Conservation (phyloP, 2,797 vertebrate species). For the Scolopax bukidnonensis region DNA sequence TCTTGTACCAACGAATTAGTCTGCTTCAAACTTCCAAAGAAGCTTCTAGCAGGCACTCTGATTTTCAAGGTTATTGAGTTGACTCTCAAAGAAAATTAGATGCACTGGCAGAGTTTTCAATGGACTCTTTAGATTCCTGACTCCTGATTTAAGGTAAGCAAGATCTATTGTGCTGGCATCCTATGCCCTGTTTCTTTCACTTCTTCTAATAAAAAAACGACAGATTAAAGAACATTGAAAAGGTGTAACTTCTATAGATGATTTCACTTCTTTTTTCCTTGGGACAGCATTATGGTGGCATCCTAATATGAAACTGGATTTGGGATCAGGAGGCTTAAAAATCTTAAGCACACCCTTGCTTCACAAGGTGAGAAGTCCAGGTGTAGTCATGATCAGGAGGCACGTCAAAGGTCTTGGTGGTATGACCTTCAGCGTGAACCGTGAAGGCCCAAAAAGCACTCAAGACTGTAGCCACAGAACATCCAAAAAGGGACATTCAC, state of each 20-base stretch:
- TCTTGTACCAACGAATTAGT: not conserved
- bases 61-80: not conserved
- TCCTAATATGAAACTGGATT: not conserved
- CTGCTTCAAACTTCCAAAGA: not conserved
- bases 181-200: not conserved
- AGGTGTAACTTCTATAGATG: not conserved
- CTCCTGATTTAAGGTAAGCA: not conserved
- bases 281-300: not conserved
- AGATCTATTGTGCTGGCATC: not conserved
- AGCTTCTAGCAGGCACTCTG: not conserved
- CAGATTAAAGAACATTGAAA: not conserved
- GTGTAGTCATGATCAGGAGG: not conserved
- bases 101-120: not conserved
- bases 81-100: not conserved
- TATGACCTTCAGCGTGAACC: not conserved
- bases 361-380: not conserved
- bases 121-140: not conserved
- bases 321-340: not conserved
- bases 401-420: not conserved
- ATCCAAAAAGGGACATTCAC: not conserved
- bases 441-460: not conserved
- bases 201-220: not conserved
- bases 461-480: not conserved
- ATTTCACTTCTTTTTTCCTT: not conserved
- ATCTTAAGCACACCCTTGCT: not conserved